These are phyloP conservation scores for Nematolebias whitei DNA, from an alignment of 2,113 vertebrate genomes.

Conservation along the genomic window DNA sequence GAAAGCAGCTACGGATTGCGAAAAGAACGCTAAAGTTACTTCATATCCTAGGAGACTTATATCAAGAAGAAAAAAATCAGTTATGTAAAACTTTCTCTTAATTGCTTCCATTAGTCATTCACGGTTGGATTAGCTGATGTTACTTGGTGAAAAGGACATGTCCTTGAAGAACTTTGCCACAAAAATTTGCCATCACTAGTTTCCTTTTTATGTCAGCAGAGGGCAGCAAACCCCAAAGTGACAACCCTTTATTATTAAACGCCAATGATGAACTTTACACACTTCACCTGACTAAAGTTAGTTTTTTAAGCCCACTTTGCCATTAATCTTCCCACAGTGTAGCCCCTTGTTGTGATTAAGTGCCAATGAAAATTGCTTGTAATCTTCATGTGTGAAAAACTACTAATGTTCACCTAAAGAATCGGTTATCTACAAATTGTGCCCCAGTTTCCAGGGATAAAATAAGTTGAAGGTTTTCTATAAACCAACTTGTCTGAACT, in stretches of 20 bases:
- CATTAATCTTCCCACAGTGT: too few species aligned
- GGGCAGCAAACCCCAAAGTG: conserved; percentile 67
- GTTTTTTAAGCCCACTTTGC: too few species aligned
- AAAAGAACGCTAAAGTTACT: too few species aligned
- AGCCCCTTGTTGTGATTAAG: too few species aligned
- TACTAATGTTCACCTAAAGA: too few species aligned
- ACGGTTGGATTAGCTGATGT: neutral
- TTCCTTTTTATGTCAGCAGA: conserved; percentile 59
- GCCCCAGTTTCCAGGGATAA: conserved; percentile 16
- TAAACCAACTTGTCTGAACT: conserved; percentile 9
- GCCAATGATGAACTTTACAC: neutral
- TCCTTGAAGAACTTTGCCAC: neutral
- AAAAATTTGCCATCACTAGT: too few species aligned
- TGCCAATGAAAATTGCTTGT: too few species aligned
- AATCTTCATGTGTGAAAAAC: conserved; percentile 10
- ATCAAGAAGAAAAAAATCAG: too few species aligned
- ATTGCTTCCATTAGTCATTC: neutral
- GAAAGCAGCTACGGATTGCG: too few species aligned
- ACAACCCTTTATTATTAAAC: neutral
- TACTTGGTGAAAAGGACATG: neutral
- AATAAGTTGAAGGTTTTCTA: conserved; percentile 9
- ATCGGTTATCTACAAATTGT: too few species aligned
- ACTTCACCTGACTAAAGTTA: too few species aligned
- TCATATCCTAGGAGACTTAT: neutral
- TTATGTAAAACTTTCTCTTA: neutral